phyloP scores from a whole-genome alignment of 2,888 invertebrate genomes.

The Pediacus dermestoides region DNA sequence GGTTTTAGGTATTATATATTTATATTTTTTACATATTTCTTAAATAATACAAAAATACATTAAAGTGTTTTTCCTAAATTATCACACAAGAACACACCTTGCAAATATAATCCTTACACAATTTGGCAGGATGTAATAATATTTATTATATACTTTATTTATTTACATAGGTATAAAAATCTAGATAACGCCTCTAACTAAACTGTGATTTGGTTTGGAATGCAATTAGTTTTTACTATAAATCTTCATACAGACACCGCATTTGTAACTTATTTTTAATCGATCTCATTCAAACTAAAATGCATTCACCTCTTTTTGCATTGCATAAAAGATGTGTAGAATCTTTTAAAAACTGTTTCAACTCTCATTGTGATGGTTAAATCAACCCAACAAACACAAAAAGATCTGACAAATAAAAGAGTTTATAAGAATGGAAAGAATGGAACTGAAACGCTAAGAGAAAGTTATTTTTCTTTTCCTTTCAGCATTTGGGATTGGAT shows the following conservation, averaged over 20 bases:
- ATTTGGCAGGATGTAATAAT: slow-evolving; percentile 7
- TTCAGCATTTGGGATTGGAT: background rate
- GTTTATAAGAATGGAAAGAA: slow-evolving; percentile 5
- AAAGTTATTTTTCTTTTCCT: slow-evolving; percentile 6
- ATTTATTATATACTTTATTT: slow-evolving; percentile 7
- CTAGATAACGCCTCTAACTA: no score
- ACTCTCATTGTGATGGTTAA: no score
- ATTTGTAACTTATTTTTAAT: no score
- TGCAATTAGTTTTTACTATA: no score
- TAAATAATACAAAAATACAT: slow-evolving; percentile 32
- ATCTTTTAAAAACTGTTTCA: no score
- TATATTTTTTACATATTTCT: slow-evolving; percentile 13
- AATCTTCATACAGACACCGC: no score
- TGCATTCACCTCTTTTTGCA: no score
- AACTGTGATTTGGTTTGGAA: no score
- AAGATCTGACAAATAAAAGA: slow-evolving; percentile 3
- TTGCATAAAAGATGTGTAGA: no score
- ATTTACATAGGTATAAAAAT: no score
- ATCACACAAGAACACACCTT: slow-evolving; percentile 28
- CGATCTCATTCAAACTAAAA: no score
- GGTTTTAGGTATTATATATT: slow-evolving; percentile 13
- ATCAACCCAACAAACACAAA: slow-evolving; percentile 4
- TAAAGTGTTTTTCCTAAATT: slow-evolving; percentile 23
- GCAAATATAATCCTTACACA: slow-evolving; percentile 6
- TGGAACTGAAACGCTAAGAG: background rate